These are phyloP conservation scores for Temnopleurus reevesii DNA, from an alignment of 53 echinoderm and acorn worm genomes.

Conservation along the genomic window DNA sequence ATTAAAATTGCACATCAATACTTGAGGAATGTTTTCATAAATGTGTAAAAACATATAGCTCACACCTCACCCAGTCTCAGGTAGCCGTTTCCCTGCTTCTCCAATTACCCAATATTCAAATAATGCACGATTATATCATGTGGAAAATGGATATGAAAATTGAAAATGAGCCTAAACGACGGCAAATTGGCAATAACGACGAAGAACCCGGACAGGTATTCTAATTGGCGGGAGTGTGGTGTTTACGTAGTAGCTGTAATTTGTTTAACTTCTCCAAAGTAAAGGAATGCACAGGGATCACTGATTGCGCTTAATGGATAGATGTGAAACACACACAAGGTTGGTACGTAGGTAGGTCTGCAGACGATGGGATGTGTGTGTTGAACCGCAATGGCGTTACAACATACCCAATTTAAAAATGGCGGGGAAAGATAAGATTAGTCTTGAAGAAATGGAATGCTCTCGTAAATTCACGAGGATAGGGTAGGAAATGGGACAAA, in stretches of 20 bases:
- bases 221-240: constrained; percentile 33
- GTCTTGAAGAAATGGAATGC: not conserved
- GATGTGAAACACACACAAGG: constrained; percentile 18
- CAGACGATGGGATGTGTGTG: not conserved
- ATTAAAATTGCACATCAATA: no score
- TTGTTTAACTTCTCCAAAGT: constrained; percentile 34
- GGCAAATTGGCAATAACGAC: constrained; percentile 35
- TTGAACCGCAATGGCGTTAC: not conserved
- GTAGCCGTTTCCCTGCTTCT: no score
- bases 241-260: constrained; percentile 41
- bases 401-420: not conserved
- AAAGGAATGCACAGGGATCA: not conserved
- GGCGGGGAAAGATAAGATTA: not conserved
- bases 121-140: not conserved
- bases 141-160: constrained; percentile 13
- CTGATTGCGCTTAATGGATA: not conserved
- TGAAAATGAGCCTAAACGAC: not conserved
- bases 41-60: no score
- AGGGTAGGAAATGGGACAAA: no score
- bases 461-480: not conserved
- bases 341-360: no score
- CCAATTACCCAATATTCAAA: not conserved
- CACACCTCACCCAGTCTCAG: no score
- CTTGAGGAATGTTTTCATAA: no score
- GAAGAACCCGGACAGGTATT: constrained; percentile 12